A percentile compares a stretch with the other conserved stretches of the same genome.
phyloP scores from a whole-genome alignment of 2,113 vertebrate species.

The Aviceda subcristata region DNA sequence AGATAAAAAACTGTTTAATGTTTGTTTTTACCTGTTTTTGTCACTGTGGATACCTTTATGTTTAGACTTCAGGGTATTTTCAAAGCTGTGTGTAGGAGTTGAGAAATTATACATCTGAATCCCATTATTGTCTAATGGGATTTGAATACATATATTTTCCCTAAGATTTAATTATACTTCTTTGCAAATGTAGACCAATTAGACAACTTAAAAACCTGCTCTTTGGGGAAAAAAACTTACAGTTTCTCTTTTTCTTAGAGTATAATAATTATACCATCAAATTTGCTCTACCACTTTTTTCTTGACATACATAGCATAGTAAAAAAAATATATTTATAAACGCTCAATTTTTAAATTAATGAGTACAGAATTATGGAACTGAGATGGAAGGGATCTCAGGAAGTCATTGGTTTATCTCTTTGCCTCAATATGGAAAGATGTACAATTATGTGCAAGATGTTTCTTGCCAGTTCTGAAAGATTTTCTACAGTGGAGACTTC shows the following conservation, averaged over 20 bases:
- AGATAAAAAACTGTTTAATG: slow-evolving; percentile 4
- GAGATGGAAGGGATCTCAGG: neutral
- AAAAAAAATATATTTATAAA: neutral
- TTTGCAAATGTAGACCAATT: slow-evolving; percentile 30
- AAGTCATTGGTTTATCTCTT: neutral
- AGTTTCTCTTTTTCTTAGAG: neutral
- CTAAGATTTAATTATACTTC: slow-evolving; percentile 41
- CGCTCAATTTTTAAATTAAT: neutral
- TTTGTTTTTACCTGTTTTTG: neutral
- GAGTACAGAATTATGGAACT: neutral
- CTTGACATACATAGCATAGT: neutral
- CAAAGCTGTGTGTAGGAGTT: slow-evolving; percentile 1
- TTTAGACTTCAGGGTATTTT: slow-evolving; percentile 34
- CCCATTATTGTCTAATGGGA: slow-evolving; percentile 12
- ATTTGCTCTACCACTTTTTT: neutral
- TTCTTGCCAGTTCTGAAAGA: neutral
- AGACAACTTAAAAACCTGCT: neutral
- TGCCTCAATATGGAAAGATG: neutral
- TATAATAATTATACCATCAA: neutral
- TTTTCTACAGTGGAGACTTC: neutral
- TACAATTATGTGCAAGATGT: neutral
- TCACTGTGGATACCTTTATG: neutral
- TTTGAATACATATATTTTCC: slow-evolving; percentile 12
- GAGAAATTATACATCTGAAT: slow-evolving; percentile 27
- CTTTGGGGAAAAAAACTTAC: slow-evolving; percentile 16